Conservation (phyloP, 2,113 vertebrate genomes). For the Corydoras sp. region DNA sequence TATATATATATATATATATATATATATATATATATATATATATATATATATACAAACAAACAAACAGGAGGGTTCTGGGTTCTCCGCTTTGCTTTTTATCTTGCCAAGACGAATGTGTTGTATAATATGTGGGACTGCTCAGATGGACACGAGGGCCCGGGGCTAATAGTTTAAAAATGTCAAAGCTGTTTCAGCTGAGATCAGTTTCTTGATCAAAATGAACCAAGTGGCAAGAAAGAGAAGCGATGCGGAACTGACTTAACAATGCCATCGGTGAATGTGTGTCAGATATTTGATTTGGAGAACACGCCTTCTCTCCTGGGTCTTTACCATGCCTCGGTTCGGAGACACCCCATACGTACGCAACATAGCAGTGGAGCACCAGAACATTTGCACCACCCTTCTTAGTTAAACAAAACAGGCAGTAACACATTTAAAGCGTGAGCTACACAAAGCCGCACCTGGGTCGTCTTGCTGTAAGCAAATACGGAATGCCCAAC, state of each 20-base stretch:
- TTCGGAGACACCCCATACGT: not conserved
- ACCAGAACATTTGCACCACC: not conserved
- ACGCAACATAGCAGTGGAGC: not conserved
- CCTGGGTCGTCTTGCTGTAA: conserved; percentile 15
- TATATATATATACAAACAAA: too few relatives aligned
- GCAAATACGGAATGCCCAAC: conserved; percentile 6
- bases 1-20: too few relatives aligned
- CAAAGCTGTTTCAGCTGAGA: conserved; percentile 46
- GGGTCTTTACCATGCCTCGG: not conserved
- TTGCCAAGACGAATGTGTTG: too few relatives aligned
- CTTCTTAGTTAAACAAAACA: not conserved
- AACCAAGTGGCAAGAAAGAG: conserved; percentile 15
- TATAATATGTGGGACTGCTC: conserved; percentile 15
- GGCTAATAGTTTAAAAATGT: conserved; percentile 53
- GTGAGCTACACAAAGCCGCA: conserved; percentile 26
- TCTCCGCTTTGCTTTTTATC: too few relatives aligned
- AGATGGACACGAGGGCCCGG: conserved; percentile 31
- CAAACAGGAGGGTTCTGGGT: too few relatives aligned
- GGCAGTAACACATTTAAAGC: not conserved
- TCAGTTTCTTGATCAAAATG: conserved; percentile 37
- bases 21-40: too few relatives aligned
- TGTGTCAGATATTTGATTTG: conserved; percentile 24
- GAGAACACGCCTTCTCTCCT: conserved; percentile 21
- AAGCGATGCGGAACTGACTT: conserved; percentile 25
- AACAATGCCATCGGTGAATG: conserved; percentile 27